These are phyloP conservation scores for Artibeus jamaicensis DNA, from an alignment of 2,797 vertebrate species.

Conservation along the genomic window DNA sequence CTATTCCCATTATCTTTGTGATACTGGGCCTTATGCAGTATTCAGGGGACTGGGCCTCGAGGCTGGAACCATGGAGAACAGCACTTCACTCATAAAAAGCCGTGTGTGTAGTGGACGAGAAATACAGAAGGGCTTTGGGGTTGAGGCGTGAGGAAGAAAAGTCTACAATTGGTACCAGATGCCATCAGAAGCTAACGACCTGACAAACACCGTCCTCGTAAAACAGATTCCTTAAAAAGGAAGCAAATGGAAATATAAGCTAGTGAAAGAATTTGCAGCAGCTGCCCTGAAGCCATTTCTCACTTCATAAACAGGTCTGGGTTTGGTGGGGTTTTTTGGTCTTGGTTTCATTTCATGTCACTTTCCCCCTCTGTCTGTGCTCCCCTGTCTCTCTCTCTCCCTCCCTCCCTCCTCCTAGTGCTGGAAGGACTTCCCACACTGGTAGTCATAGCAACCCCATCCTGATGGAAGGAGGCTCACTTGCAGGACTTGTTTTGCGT, in stretches of 20 bases:
- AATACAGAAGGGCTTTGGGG: neutral
- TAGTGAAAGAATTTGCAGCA: constrained; percentile 86
- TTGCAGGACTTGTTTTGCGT: neutral
- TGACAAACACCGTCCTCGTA: constrained; percentile 82
- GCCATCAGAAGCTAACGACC: constrained; percentile 83
- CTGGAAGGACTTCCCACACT: neutral
- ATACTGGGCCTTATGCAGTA: accelerated
- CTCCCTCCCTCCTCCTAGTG: neutral
- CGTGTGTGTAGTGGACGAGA: constrained; percentile 36
- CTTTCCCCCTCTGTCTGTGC: neutral
- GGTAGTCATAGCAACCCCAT: constrained; percentile 40
- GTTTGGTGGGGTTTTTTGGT: constrained; percentile 63
- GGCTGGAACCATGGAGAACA: neutral
- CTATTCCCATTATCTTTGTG: neutral
- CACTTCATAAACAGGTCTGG: constrained; percentile 87
- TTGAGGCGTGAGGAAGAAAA: constrained; percentile 44
- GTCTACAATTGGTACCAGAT: constrained; percentile 83
- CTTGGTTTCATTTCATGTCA: constrained; percentile 45
- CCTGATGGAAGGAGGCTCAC: constrained; percentile 20
- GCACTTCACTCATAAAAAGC: neutral
- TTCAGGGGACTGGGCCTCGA: neutral
- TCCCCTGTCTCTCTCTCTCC: neutral
- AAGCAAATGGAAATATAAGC: constrained; percentile 86
- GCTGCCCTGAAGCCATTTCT: constrained; percentile 85
- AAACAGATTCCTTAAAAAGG: constrained; percentile 86